phyloP scores from a whole-genome alignment of 2,113 vertebrate species.

The western clawed frog (Xenopus tropicalis) region DNA sequence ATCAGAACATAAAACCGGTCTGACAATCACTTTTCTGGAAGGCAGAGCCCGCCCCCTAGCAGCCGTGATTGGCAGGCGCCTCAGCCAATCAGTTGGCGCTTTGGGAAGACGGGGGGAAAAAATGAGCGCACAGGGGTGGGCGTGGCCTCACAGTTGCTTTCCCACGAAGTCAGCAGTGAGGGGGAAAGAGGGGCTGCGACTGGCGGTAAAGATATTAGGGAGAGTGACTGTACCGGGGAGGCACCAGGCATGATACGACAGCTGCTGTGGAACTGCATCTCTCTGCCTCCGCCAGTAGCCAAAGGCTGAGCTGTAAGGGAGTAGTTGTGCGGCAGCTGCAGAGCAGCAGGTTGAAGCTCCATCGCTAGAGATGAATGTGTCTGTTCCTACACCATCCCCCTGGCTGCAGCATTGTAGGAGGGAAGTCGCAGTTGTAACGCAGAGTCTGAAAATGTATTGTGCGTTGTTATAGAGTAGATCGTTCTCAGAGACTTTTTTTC shows the following conservation, averaged over 20 bases:
- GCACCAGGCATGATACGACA: too few relatives aligned
- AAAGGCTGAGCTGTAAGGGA: too few relatives aligned
- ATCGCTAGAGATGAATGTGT: too few relatives aligned
- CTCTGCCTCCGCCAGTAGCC: neutral
- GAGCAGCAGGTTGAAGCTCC: too few relatives aligned
- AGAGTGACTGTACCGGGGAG: neutral
- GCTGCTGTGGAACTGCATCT: neutral
- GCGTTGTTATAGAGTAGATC: too few relatives aligned
- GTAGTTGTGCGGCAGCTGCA: too few relatives aligned
- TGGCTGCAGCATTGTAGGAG: constrained; percentile 21
- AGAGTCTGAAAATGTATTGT: too few relatives aligned
- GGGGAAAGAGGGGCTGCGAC: neutral
- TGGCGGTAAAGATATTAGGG: neutral
- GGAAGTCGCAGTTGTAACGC: constrained; percentile 8
- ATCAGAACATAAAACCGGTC: too few relatives aligned
- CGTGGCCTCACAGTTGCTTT: constrained; percentile 27
- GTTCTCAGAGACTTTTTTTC: constrained; percentile 5
- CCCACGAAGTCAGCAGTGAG: constrained; percentile 38
- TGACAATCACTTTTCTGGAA: too few relatives aligned
- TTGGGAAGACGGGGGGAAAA: neutral
- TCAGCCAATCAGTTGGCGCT: constrained; percentile 2
- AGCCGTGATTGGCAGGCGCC: neutral
- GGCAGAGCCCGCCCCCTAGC: too few relatives aligned
- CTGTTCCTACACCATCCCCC: neutral
- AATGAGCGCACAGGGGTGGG: constrained; percentile 1